Conservation (phyloP, 2,113 vertebrate species). For the Pangasianodon hypophthalmus region DNA sequence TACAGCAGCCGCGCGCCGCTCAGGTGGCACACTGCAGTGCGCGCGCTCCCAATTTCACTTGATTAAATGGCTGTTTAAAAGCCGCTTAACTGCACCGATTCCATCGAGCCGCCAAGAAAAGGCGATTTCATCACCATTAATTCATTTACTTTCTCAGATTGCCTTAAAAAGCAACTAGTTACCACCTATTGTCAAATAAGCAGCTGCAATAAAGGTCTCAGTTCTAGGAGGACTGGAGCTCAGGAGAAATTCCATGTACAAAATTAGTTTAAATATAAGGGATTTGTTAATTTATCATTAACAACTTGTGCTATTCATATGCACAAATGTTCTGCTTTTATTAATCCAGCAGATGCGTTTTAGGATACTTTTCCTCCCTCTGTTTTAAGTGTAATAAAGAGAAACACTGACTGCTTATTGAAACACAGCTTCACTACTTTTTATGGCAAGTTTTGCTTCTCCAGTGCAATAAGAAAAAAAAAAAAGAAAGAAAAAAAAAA, state of each 20-base stretch:
- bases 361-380: background rate
- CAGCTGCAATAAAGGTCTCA: conserved; percentile 5
- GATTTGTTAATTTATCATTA: background rate
- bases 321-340: background rate
- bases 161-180: conserved; percentile 70
- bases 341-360: background rate
- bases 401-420: background rate
- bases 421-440: no score
- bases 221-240: background rate
- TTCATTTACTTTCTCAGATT: conserved; percentile 73
- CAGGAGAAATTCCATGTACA: background rate
- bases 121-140: conserved; percentile 72
- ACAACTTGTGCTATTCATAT: background rate
- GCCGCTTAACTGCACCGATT: conserved; percentile 70
- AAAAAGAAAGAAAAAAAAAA: conserved; percentile 40
- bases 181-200: conserved; percentile 59
- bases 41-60: conserved; percentile 63
- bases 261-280: background rate
- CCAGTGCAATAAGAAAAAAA: background rate
- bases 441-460: background rate
- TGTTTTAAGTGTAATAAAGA: background rate
- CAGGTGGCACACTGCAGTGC: conserved; percentile 58
- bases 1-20: conserved; percentile 55
- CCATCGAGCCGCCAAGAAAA: conserved; percentile 61
- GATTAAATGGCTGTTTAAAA: conserved; percentile 79